Evolutionary conservation across 2,797 vertebrate species (phyloP).

Genomic region (Urosaurus nigricauda): DNA sequence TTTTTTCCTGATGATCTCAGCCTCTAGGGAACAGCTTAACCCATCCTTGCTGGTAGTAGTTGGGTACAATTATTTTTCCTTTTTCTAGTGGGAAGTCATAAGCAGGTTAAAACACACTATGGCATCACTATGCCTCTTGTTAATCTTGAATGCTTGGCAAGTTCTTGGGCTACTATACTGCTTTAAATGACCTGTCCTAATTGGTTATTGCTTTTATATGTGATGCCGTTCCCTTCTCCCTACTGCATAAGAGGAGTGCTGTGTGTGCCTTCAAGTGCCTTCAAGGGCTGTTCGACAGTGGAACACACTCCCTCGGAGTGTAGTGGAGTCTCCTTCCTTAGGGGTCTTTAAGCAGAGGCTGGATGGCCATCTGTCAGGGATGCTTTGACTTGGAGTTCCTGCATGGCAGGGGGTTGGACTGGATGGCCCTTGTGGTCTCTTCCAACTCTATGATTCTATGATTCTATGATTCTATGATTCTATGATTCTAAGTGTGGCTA

Average conservation of each 20-base stretch:
- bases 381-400: too few relatives aligned
- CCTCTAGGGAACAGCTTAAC: slow-evolving; percentile 24
- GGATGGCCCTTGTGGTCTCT: too few relatives aligned
- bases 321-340: too few relatives aligned
- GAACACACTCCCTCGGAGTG: too few relatives aligned
- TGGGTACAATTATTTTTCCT: not conserved
- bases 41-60: not conserved
- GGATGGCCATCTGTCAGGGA: too few relatives aligned
- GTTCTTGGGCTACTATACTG: slow-evolving; percentile 17
- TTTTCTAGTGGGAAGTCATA: not conserved
- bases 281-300: too few relatives aligned
- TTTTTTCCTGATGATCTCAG: slow-evolving; percentile 30
- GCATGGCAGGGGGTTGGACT: too few relatives aligned
- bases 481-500: too few relatives aligned
- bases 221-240: slow-evolving; percentile 19
- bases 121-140: slow-evolving; percentile 17
- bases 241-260: not conserved
- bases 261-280: too few relatives aligned
- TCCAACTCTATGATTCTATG: too few relatives aligned
- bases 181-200: slow-evolving; percentile 39
- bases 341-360: too few relatives aligned
- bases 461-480: too few relatives aligned
- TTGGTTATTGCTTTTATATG: slow-evolving; percentile 40
- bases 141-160: slow-evolving; percentile 7
- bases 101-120: slow-evolving; percentile 30